phyloP scores from a whole-genome alignment of 2,113 vertebrate species.

The Caloenas nicobarica region DNA sequence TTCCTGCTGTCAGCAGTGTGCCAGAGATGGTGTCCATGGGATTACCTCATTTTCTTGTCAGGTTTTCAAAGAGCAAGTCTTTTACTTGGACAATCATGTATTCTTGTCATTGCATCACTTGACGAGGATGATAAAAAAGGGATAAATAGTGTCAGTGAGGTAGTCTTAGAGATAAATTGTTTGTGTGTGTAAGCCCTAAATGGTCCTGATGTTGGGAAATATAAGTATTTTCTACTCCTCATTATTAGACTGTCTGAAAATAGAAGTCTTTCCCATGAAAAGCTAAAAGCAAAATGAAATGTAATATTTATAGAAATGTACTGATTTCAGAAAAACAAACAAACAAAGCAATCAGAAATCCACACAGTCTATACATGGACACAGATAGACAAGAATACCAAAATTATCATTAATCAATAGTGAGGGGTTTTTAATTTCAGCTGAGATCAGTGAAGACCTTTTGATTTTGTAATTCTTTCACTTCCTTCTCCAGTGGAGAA shows the following conservation, averaged over 20 bases:
- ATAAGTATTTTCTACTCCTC: neutral
- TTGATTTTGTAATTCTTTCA: neutral
- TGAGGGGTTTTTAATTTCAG: neutral
- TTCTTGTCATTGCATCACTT: neutral
- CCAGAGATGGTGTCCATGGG: neutral
- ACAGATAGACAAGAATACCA: neutral
- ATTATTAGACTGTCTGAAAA: neutral
- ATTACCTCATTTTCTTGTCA: neutral
- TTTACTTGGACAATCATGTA: neutral
- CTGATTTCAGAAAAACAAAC: neutral
- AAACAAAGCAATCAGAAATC: neutral
- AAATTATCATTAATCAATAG: neutral
- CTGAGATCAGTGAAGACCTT: neutral
- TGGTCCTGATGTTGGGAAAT: neutral
- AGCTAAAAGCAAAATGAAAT: neutral
- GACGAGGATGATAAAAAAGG: neutral
- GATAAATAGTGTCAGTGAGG: rapidly evolving
- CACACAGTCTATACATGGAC: neutral
- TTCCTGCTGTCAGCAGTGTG: neutral
- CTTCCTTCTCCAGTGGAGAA: neutral
- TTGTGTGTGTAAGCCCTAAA: neutral
- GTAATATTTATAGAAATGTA: neutral
- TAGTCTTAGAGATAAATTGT: neutral
- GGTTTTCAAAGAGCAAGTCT: neutral
- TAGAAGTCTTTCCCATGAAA: neutral